Evolutionary conservation across 1,140 invertebrate genomes (phyloP).

Genomic region (Goniozus legneri): DNA sequence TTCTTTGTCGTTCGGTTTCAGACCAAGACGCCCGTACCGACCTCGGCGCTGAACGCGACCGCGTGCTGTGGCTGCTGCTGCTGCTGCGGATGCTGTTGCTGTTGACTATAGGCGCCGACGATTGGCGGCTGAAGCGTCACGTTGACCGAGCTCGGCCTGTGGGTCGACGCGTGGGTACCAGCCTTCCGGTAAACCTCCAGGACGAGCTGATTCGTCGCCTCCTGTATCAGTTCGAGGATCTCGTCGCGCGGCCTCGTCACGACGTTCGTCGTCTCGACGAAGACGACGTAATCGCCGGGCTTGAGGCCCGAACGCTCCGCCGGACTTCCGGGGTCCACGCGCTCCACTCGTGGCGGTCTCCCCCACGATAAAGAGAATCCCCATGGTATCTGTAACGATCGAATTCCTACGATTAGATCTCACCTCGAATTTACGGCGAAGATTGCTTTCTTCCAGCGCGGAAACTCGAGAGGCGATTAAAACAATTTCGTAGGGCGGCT

Average conservation of each 20-base stretch:
- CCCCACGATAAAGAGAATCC: conserved; percentile 88
- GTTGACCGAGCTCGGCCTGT: conserved; percentile 40
- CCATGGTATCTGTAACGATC: conserved; percentile 47
- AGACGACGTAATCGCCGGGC: conserved; percentile 82
- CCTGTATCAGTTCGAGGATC: conserved; percentile 77
- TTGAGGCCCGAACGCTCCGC: conserved; percentile 75
- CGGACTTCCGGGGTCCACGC: conserved; percentile 77
- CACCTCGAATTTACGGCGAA: no score
- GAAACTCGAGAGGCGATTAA: no score
- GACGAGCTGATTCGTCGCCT: conserved; percentile 65
- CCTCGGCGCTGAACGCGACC: conserved; percentile 81
- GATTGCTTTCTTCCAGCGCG: no score
- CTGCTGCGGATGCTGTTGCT: no score
- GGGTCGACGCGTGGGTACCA: conserved; percentile 22
- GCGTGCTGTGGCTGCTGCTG: conserved; percentile 61
- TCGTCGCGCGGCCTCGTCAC: conserved; percentile 77
- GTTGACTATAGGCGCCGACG: conserved; percentile 14
- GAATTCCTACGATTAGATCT: no score
- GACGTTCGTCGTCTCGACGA: conserved; percentile 81
- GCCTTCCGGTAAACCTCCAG: conserved; percentile 72
- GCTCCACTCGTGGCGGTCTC: conserved; percentile 81
- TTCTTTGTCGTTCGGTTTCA: no score
- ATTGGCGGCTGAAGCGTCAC: conserved; percentile 35
- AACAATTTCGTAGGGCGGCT: no score
- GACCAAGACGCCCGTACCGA: conserved; percentile 65